phyloP scores from a whole-genome alignment of 2,113 vertebrate species.

The Rhabdornis inornatus region DNA sequence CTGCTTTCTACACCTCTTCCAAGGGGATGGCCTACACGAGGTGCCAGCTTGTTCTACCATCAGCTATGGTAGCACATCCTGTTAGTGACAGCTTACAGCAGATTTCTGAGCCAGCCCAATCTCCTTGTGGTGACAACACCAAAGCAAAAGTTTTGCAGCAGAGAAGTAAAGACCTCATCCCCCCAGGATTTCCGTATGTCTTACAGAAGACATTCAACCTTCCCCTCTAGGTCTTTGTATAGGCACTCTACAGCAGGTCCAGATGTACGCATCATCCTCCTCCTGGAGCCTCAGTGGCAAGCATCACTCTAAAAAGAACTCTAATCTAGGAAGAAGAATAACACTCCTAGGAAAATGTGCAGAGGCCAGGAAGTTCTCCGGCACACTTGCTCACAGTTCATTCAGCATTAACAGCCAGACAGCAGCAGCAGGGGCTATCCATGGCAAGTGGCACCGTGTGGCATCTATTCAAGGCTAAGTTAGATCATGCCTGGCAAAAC shows the following conservation, averaged over 20 bases:
- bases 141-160: neutral
- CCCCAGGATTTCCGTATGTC: neutral
- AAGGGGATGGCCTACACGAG: neutral
- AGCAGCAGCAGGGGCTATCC: neutral
- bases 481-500: neutral
- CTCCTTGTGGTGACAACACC: neutral
- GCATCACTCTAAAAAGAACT: neutral
- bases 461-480: neutral
- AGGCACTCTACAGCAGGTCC: neutral
- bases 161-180: neutral
- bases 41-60: neutral
- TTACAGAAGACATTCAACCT: neutral
- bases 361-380: neutral
- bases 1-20: neutral
- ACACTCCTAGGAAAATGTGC: neutral
- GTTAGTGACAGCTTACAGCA: neutral
- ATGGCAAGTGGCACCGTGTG: neutral
- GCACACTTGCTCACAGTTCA: neutral
- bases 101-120: neutral
- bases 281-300: neutral
- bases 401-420: neutral
- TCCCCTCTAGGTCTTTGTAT: neutral
- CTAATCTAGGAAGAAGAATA: neutral
- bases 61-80: neutral
- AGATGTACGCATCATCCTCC: neutral